Percentiles rank a stretch among this genome's conserved stretches.
phyloP scores from a whole-genome alignment of 2,113 vertebrate genomes.

The Trogon surrucura region DNA sequence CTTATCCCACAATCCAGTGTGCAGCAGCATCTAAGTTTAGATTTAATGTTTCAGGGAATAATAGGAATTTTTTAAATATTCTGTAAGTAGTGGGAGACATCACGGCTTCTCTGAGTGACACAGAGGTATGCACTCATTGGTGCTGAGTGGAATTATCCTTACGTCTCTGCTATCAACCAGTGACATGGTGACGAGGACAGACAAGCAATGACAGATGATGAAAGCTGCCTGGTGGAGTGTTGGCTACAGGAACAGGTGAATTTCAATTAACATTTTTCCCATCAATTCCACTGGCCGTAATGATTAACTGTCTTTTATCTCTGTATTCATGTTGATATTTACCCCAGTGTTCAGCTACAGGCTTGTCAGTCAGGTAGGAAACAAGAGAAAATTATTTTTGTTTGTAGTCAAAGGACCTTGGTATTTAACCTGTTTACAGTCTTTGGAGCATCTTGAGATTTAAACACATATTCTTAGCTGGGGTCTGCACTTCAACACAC shows the following conservation, averaged over 20 bases:
- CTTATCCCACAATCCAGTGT: not conserved
- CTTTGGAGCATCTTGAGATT: constrained; percentile 9
- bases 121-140: not conserved
- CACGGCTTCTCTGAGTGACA: not conserved
- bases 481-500: not conserved
- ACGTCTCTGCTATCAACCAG: not conserved
- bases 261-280: constrained; percentile 27
- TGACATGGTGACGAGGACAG: not conserved
- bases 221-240: not conserved
- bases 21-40: not conserved
- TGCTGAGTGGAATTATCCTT: not conserved
- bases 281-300: constrained; percentile 10
- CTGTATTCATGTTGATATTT: not conserved
- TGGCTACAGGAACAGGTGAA: not conserved
- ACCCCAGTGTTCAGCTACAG: not conserved
- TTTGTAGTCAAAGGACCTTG: not conserved
- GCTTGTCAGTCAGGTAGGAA: not conserved
- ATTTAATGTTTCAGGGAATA: not conserved
- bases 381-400: not conserved
- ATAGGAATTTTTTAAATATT: not conserved
- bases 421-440: constrained; percentile 34
- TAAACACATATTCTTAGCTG: not conserved
- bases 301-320: not conserved
- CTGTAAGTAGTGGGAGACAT: not conserved
- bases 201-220: not conserved